These are phyloP conservation scores for Xylota segnis DNA, from an alignment of 2,888 invertebrate genomes.

Conservation along the genomic window DNA sequence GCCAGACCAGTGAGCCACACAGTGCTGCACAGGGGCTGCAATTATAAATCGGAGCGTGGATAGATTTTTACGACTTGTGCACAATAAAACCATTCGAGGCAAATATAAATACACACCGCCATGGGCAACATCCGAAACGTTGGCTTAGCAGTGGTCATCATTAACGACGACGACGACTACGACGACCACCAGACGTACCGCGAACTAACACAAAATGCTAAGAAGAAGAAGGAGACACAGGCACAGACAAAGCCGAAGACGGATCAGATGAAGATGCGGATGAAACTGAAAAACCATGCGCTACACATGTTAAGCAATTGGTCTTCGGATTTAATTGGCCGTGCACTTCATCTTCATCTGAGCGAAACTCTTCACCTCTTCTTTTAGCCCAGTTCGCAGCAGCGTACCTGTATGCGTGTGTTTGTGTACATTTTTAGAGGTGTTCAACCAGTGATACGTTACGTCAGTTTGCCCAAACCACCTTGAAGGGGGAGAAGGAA, in stretches of 20 bases:
- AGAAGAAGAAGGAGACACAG: conserved; percentile 18
- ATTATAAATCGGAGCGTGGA: conserved; percentile 75
- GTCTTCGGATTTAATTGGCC: conserved; percentile 74
- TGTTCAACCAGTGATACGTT: conserved; percentile 67
- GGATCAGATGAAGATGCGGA: conserved; percentile 50
- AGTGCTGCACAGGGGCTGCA: conserved; percentile 55
- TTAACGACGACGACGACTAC: conserved; percentile 71
- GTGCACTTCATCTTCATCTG: conserved; percentile 72
- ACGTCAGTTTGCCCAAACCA: conserved; percentile 46
- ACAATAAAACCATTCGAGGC: conserved; percentile 69
- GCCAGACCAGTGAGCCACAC: conserved; percentile 78
- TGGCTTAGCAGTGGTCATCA: conserved; percentile 78
- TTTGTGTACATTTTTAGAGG: conserved; percentile 39
- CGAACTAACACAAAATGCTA: conserved; percentile 49
- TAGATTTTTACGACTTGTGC: conserved; percentile 72
- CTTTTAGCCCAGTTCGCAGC: conserved; percentile 17
- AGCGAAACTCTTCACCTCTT: conserved; percentile 31
- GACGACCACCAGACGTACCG: conserved; percentile 67
- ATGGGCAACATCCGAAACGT: conserved; percentile 67
- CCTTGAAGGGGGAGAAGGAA: conserved; percentile 1
- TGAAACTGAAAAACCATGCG: conserved; percentile 60
- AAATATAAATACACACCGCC: conserved; percentile 69
- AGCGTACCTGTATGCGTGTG: conserved; percentile 3
- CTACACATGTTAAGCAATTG: conserved; percentile 75
- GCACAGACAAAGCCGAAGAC: conserved; percentile 22